Evolutionary conservation across 2,797 vertebrate genomes (phyloP), one percentile per base, ranked within the genome.

Genomic region (Vireo griseus): DNA sequence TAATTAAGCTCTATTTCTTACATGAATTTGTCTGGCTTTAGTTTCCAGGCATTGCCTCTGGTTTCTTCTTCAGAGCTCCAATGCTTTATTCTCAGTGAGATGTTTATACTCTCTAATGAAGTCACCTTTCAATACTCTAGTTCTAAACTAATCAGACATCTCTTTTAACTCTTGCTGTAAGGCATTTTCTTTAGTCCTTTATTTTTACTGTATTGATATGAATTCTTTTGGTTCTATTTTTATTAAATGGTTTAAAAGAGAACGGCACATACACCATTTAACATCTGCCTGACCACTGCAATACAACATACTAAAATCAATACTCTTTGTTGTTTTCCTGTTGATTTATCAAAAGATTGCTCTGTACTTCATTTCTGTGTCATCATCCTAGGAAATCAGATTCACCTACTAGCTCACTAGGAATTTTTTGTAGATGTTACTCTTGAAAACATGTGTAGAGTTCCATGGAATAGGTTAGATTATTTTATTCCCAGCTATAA

Each of bases 21-120:
- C 83, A 89, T 48, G 57, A 80, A 75, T 92, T 87, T 91, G 54
- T 93, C 84, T 83, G 86, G 39, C 68, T 94, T 94, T 57, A 47
- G 33, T 92, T 96, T 92, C 73, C 82, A 94, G 85, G 62, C 85
- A 66, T 84, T 86, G 85, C 90, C 55, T 91, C 82, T 91, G 79
- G 65, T 95, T 94, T 94, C 73, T 91, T 76, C 51, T 92, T 65
- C 65, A 77, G 50, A 86, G 28, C 47, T 91, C 65, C 39, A 50
- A 15, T 87, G 24, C 39, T 72, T 90, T 74, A 65, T 88, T 94
- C 54, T 77, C 71, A 26, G 45, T 39, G 61, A 75, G 57, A 84
- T 83, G 54, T 83, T 94, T 91, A 35, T 83, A 40, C 11, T 89
- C 52, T 48, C 50, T 95, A 86, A 96, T 88, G 73, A 96, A 95